A percentile compares a stretch with the other conserved stretches of the same genome.
These are phyloP conservation scores for Zeuzera pyrina DNA, from an alignment of 2,888 invertebrate genomes.

Conservation along the genomic window DNA sequence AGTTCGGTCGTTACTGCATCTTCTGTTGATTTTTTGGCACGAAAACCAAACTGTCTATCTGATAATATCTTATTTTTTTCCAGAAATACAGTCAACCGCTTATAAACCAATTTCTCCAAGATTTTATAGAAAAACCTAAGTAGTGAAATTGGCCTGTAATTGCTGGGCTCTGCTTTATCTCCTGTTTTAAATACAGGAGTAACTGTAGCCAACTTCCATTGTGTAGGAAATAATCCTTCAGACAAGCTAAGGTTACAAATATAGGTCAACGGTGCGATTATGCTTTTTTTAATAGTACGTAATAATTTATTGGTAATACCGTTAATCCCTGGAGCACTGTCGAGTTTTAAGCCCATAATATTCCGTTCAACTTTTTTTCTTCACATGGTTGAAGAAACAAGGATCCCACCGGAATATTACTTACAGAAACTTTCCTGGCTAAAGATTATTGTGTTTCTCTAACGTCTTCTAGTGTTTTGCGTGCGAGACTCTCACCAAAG, in stretches of 20 bases:
- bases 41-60: no score
- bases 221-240: neutral
- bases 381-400: neutral
- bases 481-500: neutral
- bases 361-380: neutral
- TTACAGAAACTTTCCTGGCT: neutral
- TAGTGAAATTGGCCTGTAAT: neutral
- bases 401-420: neutral
- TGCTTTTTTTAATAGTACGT: neutral
- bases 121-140: no score
- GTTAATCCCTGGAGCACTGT: neutral
- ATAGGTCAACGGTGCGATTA: neutral
- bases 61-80: no score
- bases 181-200: neutral
- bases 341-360: neutral
- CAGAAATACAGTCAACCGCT: no score
- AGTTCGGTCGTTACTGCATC: no score
- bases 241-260: neutral
- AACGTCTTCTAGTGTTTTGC: neutral
- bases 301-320: neutral
- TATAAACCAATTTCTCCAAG: no score
- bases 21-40: no score
- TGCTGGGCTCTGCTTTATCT: neutral
- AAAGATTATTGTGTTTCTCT: neutral
- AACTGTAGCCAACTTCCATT: neutral